phyloP scores from a whole-genome alignment of 2,113 vertebrate genomes.

The Spilogale gracilis region DNA sequence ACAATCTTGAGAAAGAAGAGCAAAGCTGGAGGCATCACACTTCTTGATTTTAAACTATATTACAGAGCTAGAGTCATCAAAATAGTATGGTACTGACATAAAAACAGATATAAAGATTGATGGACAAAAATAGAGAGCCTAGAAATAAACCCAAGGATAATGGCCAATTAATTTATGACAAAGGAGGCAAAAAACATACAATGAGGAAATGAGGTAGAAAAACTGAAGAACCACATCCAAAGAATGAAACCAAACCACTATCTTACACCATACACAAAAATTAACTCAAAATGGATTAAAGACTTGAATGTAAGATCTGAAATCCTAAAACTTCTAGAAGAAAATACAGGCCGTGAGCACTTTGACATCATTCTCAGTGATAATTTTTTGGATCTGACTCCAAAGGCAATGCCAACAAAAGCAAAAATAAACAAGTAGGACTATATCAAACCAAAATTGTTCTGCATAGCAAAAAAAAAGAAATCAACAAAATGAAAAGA shows the following conservation, averaged over 20 bases:
- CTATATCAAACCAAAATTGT: background rate
- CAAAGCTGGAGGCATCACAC: too few relatives aligned
- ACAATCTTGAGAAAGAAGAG: too few relatives aligned
- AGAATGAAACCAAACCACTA: background rate
- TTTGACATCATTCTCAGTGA: background rate
- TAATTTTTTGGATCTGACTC: background rate
- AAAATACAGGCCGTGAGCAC: background rate
- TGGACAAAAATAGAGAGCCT: background rate
- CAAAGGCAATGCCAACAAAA: background rate
- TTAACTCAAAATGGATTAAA: background rate
- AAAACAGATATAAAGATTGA: background rate
- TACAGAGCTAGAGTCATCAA: too few relatives aligned
- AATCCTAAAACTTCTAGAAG: background rate
- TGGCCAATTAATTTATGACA: background rate
- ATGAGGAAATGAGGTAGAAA: background rate
- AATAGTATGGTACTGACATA: background rate
- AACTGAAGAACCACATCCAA: background rate
- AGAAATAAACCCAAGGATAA: background rate
- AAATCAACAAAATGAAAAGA: background rate
- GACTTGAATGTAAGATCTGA: background rate
- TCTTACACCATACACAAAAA: background rate
- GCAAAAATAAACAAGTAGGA: background rate
- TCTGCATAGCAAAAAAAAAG: background rate
- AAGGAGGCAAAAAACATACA: background rate
- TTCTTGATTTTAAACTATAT: too few relatives aligned